Conservation (phyloP, 2,888 invertebrate genomes). For the Mimachlamys varia region DNA sequence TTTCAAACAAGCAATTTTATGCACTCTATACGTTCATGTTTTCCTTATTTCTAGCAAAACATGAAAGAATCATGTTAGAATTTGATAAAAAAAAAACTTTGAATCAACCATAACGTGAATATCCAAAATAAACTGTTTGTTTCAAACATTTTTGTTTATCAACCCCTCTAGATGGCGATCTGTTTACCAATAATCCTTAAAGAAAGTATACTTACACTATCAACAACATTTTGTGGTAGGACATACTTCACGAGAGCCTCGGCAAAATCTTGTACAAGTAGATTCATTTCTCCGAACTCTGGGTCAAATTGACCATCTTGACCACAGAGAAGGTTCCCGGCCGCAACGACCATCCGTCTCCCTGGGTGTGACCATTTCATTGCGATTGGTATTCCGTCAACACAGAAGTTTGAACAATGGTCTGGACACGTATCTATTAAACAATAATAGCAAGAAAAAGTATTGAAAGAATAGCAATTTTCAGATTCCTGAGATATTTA, state of each 20-base stretch:
- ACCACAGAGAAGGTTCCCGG: conserved; percentile 9
- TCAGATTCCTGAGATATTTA: too few species aligned
- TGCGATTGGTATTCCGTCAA: neutral
- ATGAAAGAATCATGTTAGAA: too few species aligned
- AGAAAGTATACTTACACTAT: neutral
- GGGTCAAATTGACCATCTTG: conserved; percentile 10
- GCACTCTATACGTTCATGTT: too few species aligned
- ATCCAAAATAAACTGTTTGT: too few species aligned
- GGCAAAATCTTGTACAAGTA: neutral
- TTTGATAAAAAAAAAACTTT: too few species aligned
- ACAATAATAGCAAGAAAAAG: neutral
- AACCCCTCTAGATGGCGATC: too few species aligned
- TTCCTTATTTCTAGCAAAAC: too few species aligned
- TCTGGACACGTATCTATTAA: neutral
- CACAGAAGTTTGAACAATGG: neutral
- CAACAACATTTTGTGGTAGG: neutral
- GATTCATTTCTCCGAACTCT: neutral
- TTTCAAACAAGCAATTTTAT: too few species aligned
- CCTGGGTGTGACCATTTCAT: conserved; percentile 11
- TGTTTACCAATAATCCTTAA: too few species aligned
- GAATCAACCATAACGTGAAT: too few species aligned
- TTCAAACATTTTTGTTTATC: too few species aligned
- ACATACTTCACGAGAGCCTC: neutral
- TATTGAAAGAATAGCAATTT: too few species aligned
- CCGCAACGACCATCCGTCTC: neutral